phyloP scores from a whole-genome alignment of 2,797 vertebrate genomes.

The Gastrophryne carolinensis region DNA sequence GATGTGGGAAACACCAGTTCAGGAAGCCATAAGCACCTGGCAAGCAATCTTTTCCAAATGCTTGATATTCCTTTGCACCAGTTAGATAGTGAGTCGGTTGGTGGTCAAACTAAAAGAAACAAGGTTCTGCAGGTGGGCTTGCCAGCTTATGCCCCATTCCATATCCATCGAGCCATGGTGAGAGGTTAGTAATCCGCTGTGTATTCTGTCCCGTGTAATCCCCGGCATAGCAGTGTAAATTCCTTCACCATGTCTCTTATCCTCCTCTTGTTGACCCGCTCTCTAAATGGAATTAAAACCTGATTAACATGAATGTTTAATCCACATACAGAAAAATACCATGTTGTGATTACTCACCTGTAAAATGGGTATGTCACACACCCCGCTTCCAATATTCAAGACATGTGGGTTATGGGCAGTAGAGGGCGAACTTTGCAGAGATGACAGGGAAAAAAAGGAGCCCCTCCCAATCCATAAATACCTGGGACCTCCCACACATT shows the following conservation, averaged over 20 bases:
- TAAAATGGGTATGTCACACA: no score
- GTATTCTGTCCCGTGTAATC: slow-evolving; percentile 97
- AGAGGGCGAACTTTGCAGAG: no score
- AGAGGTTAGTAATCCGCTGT: slow-evolving; percentile 92
- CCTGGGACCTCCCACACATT: no score
- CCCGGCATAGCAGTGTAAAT: slow-evolving; percentile 93
- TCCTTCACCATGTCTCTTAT: slow-evolving; percentile 98
- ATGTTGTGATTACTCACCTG: no score
- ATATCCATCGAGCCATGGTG: not conserved
- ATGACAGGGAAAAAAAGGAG: no score
- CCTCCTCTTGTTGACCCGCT: slow-evolving; percentile 94
- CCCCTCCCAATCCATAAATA: no score
- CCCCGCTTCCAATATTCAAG: no score
- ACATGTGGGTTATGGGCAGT: no score
- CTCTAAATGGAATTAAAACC: slow-evolving; percentile 69
- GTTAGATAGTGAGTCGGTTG: no score
- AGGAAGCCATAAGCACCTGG: not conserved
- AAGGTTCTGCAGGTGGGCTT: not conserved
- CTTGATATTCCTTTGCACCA: not conserved
- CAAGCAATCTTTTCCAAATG: not conserved
- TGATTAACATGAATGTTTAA: not conserved
- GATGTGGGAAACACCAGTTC: not conserved
- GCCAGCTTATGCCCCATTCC: not conserved
- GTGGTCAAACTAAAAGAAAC: not conserved
- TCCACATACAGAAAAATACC: no score